These are phyloP conservation scores for Pteropus alecto DNA, from an alignment of 2,113 vertebrate genomes.

Conservation along the genomic window DNA sequence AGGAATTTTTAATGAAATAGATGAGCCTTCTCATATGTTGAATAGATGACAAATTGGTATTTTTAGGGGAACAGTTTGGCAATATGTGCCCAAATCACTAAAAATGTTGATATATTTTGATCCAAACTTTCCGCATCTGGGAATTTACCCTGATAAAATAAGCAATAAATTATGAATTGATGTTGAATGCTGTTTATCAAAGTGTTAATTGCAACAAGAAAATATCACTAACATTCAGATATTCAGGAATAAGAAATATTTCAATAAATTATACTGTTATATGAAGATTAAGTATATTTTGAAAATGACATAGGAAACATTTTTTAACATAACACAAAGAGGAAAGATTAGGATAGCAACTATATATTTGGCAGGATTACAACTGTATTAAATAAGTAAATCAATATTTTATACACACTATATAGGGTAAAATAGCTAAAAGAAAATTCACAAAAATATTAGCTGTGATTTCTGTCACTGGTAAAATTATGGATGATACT, in stretches of 20 bases:
- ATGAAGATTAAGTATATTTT: neutral
- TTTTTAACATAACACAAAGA: neutral
- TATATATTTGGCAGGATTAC: neutral
- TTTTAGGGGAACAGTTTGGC: neutral
- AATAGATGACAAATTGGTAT: neutral
- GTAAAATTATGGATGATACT: neutral
- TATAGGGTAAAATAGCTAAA: neutral
- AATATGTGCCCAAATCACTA: neutral
- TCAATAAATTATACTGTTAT: neutral
- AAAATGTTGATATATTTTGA: neutral
- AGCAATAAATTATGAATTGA: neutral
- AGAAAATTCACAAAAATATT: conserved; percentile 9
- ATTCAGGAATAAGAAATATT: neutral
- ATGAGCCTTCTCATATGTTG: neutral
- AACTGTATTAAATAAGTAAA: neutral
- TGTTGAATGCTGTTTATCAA: neutral
- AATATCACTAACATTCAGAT: neutral
- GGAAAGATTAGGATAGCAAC: neutral
- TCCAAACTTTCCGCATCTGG: neutral
- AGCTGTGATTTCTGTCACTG: neutral
- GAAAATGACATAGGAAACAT: neutral
- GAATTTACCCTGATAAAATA: neutral
- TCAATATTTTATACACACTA: neutral
- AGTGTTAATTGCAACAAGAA: neutral
- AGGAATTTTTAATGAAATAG: neutral